Evolutionary conservation across 2,888 invertebrate genomes (phyloP), one percentile per base, ranked within the genome.

Genomic region (Synanthedon andrenaeformis): DNA sequence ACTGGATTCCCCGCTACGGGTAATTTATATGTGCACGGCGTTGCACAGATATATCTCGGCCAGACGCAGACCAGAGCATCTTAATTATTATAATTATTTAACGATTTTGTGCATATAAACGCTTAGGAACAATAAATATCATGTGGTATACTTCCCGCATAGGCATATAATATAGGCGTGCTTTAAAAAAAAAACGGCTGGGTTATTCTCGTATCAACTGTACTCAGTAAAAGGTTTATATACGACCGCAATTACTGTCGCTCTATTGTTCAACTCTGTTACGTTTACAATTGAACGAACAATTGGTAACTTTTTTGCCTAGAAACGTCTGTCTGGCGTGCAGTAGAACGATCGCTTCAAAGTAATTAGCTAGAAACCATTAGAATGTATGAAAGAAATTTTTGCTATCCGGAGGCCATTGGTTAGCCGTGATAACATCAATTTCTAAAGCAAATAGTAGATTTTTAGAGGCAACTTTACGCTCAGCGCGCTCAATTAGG

Each of bases 231-330:
- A 45, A 45, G n/a, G 45, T 45, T 13, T 45, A 45, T 13, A 70
- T 65, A 70, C 61, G 62, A 59, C 65, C 67, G 67, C 73, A 75
- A 74, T 74, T 73, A 73, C 67, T 66, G 62, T 58, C 59, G 62
- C 62, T 68, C 64, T 63, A 66, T 70, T 72, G 71, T 70, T 72
- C 66, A 70, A 71, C 45, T 45, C 8, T 8, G 45, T 76, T 72
- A 74, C 72, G 70, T 76, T 73, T 73, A 74, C 67, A 69, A 75
- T 69, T 70, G 66, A 74, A 70, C 61, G 61, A 69, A 63, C 65
- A 68, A 64, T 67, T 62, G 60, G 62, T 66, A 57, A 52, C 56
- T 63, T 61, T 69, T 66, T 63, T 64, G 56, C 58, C 61, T 61
- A 69, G 65, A 69, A 45, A 45, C 45, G 45, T 45, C 45, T 35